Evolutionary conservation across 2,113 vertebrate genomes (phyloP).

Genomic region (Rhinogobius similis): DNA sequence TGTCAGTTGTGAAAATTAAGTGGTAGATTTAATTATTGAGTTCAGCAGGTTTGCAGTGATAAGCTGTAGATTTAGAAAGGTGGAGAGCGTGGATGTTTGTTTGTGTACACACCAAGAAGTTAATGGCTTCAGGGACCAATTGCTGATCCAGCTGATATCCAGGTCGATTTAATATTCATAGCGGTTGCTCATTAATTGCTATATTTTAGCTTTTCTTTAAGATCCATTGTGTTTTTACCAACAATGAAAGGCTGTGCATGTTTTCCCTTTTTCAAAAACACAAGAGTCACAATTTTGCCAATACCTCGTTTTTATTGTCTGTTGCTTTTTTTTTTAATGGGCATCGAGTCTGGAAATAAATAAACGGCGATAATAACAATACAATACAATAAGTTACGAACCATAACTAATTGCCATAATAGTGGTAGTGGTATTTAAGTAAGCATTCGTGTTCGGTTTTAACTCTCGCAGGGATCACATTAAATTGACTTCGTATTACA

Average conservation of each 20-base stretch:
- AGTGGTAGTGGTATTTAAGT: no score
- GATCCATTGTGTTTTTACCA: background rate
- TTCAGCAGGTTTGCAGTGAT: slow-evolving; percentile 41
- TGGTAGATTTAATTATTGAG: slow-evolving; percentile 41
- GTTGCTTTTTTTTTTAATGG: no score
- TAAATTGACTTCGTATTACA: no score
- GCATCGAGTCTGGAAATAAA: no score
- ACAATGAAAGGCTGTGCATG: background rate
- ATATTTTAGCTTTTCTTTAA: background rate
- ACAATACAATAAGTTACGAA: no score
- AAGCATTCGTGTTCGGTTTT: no score
- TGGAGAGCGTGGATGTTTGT: background rate
- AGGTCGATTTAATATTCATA: slow-evolving; percentile 14
- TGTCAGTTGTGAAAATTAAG: slow-evolving; percentile 46
- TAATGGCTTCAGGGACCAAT: slow-evolving; percentile 8
- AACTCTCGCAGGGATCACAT: no score
- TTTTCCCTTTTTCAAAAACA: background rate
- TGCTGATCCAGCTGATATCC: slow-evolving; percentile 8
- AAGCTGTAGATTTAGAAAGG: slow-evolving; percentile 10
- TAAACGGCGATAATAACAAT: no score
- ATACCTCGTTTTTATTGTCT: background rate
- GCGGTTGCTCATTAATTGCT: background rate
- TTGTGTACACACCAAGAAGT: background rate
- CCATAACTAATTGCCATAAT: no score
- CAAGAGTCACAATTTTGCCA: background rate